Evolutionary conservation across 2,113 vertebrate genomes (phyloP).

Genomic region (Malurus melanocephalus): DNA sequence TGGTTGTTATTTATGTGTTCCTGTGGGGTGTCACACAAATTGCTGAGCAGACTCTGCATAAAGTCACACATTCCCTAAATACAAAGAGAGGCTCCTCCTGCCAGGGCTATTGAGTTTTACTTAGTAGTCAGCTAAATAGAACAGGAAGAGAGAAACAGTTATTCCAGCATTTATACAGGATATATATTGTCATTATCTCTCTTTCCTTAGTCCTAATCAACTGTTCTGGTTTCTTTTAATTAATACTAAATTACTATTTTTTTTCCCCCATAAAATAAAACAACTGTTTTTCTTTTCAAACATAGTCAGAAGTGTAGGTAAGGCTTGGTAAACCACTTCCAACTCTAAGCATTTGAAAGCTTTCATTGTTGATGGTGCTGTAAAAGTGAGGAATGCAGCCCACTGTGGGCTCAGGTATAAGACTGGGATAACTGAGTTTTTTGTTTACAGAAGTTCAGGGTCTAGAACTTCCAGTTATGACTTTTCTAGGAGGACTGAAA

Average conservation of each 20-base stretch:
- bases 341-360: background rate
- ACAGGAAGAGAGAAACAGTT: background rate
- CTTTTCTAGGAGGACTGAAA: background rate
- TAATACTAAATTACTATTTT: rapidly evolving
- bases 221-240: background rate
- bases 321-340: background rate
- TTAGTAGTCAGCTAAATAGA: background rate
- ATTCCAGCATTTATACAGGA: background rate
- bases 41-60: background rate
- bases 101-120: background rate
- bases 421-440: background rate
- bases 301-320: background rate
- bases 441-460: background rate
- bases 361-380: background rate
- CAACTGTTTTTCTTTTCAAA: background rate
- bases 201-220: background rate
- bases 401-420: background rate
- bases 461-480: background rate
- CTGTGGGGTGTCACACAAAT: background rate
- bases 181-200: background rate
- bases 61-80: background rate
- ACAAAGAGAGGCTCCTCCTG: background rate
- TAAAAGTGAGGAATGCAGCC: background rate
- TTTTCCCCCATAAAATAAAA: background rate
- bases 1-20: background rate